Evolutionary conservation across 1,140 invertebrate species (phyloP).

Genomic region (Papilio dardanus): DNA sequence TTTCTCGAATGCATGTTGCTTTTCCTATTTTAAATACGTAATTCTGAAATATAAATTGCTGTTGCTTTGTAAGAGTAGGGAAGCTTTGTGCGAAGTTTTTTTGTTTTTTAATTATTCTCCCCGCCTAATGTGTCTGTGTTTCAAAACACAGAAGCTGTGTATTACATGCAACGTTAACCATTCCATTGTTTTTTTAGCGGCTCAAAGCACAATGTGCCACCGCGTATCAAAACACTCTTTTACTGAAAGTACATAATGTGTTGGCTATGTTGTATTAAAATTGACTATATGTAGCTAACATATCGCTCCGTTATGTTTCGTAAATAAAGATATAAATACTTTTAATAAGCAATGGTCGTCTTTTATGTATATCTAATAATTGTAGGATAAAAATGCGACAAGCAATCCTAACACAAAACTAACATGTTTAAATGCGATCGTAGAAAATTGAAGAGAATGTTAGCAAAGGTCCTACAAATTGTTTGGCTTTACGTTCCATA

Average conservation of each 20-base stretch:
- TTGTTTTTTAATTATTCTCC: conserved; percentile 33
- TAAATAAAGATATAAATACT: too few species aligned
- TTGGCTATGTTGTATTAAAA: background rate
- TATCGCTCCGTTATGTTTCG: too few species aligned
- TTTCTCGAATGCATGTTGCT: background rate
- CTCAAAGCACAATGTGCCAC: conserved; percentile 31
- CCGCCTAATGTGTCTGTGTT: conserved; percentile 33
- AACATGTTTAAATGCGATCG: background rate
- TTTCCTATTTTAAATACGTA: conserved; percentile 4
- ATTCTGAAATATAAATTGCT: conserved; percentile 28
- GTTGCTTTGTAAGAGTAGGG: conserved; percentile 14
- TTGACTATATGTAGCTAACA: too few species aligned
- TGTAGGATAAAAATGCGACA: too few species aligned
- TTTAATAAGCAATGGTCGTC: too few species aligned
- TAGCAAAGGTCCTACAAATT: background rate
- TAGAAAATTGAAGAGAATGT: background rate
- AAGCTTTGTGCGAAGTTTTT: conserved; percentile 26
- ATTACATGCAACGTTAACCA: conserved; percentile 33
- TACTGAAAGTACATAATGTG: conserved; percentile 12
- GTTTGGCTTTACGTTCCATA: background rate
- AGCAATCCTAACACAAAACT: background rate
- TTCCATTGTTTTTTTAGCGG: conserved; percentile 30
- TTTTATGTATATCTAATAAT: too few species aligned
- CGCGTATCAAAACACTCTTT: conserved; percentile 19
- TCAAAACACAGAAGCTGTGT: conserved; percentile 33